A percentile compares a stretch with the other conserved stretches of the same genome.
Conservation (phyloP, 2,797 vertebrate species). For the Melanotaenia nigrans region DNA sequence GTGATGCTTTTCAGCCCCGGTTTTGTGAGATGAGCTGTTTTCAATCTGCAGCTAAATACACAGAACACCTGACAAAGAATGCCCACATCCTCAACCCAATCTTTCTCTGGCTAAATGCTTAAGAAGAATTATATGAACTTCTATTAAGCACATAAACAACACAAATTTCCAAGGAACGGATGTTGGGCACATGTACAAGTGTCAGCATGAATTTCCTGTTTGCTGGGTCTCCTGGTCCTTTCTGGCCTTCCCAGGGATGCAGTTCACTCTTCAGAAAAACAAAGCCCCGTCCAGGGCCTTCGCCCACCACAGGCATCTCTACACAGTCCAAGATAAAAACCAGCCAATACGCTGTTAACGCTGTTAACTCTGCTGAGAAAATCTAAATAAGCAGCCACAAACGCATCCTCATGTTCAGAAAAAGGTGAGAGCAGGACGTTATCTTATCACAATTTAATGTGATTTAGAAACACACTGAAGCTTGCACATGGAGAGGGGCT, state of each 20-base stretch:
- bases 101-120: not conserved
- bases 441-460: constrained; percentile 36
- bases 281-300: constrained; percentile 51
- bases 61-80: not conserved
- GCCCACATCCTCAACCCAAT: constrained; percentile 6
- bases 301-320: constrained; percentile 34
- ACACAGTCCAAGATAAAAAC: constrained; percentile 66
- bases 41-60: not conserved
- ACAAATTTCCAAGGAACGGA: constrained; percentile 50
- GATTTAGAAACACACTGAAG: constrained; percentile 27
- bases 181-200: constrained; percentile 61
- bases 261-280: constrained; percentile 61
- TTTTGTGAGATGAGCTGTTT: not conserved
- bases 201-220: constrained; percentile 69
- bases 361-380: constrained; percentile 51
- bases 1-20: not conserved
- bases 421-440: constrained; percentile 39
- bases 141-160: constrained; percentile 28
- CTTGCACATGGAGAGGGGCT: constrained; percentile 22
- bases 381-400: constrained; percentile 50
- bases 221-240: constrained; percentile 43
- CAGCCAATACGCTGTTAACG: constrained; percentile 29
- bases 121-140: constrained; percentile 26
- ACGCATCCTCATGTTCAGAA: constrained; percentile 55
- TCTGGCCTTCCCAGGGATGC: constrained; percentile 45